Base-by-base conservation (phyloP, 2,113 vertebrate genomes). In the Sus scrofa region DNA sequence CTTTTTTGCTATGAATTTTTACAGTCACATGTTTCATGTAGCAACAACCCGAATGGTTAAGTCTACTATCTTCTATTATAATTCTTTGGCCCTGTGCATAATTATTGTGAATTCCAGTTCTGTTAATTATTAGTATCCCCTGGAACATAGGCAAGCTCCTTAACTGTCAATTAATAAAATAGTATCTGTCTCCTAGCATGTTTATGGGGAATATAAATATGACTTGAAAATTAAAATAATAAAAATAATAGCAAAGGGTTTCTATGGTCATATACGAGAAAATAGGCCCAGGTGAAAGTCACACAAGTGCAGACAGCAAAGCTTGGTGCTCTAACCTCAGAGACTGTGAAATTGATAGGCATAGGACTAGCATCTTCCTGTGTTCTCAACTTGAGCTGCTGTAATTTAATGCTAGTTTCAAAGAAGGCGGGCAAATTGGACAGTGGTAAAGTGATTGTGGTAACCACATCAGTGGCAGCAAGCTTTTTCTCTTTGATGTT, bases 121-220 rank as follows among this genome's bases (percentile, higher is more conserved):
- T 86, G 34, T 89, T 89, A 34, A 89, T 94, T 94, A 84, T 27
- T 54, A 37, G 14, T 3, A 62, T 2, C 6, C 6, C 20, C 12
- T 82, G 9, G 19, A 34, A 37, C 62, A 68, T 37, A 95, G 85
- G 54, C 7, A 58, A 8, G 24, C 54, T 63, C 10, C 32, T 89
- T 90, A 79, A 86, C 30, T 95, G 32, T 63, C 73, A 82, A 39
- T 71, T 26, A 78, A 89, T 54, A 78, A 81, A 94, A 24, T n/a
- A 56, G 50, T 60, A 63, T 74, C 50, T 65, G 26, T 37, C 56
- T 78, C 27, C 7, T 34, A 50, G 27, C n/a, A 92, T 19, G 2
- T 73, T 58, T 85, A 9, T 78, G 9, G 86, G n/a, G 26, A 52
- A 58, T 85, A 62, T 74, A 75, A 62, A 67, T 70, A 32, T 27